Conservation (phyloP, 2,797 vertebrate genomes). For the Sarcoramphus papa region DNA sequence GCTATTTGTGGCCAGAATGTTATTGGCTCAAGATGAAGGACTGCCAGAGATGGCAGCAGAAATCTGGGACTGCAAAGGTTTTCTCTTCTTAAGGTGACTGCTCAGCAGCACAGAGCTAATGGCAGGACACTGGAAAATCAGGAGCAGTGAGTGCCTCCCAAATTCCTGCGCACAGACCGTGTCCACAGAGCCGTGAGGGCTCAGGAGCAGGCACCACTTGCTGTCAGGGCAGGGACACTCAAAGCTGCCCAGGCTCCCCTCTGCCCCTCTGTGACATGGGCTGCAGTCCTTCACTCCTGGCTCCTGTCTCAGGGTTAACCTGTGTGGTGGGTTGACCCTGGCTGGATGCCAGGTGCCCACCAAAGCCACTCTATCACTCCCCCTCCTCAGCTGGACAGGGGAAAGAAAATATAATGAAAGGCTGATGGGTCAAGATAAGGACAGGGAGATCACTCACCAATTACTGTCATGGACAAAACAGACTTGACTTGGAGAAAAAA, state of each 20-base stretch:
- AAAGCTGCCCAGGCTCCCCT: neutral
- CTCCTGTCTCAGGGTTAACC: neutral
- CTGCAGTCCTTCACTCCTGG: neutral
- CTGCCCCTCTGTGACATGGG: neutral
- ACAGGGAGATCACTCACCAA: no score
- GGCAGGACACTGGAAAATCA: neutral
- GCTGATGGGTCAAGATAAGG: no score
- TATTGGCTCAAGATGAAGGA: neutral
- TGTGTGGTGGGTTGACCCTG: no score
- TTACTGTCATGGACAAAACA: no score
- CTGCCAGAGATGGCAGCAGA: neutral
- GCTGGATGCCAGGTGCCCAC: no score
- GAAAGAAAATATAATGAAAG: no score
- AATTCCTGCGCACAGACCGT: fast-evolving
- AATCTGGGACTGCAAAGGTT: conserved; percentile 3
- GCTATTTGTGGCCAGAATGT: neutral
- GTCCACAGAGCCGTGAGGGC: neutral
- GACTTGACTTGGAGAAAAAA: no score
- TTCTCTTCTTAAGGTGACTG: neutral
- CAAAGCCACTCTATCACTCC: no score
- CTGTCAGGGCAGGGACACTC: neutral
- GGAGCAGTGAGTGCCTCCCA: neutral
- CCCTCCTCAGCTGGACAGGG: no score
- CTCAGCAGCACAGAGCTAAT: neutral
- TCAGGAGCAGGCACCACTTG: neutral